Base-by-base conservation (phyloP, 53 echinoderm and acorn worm species). In the Stichopus horrens region DNA sequence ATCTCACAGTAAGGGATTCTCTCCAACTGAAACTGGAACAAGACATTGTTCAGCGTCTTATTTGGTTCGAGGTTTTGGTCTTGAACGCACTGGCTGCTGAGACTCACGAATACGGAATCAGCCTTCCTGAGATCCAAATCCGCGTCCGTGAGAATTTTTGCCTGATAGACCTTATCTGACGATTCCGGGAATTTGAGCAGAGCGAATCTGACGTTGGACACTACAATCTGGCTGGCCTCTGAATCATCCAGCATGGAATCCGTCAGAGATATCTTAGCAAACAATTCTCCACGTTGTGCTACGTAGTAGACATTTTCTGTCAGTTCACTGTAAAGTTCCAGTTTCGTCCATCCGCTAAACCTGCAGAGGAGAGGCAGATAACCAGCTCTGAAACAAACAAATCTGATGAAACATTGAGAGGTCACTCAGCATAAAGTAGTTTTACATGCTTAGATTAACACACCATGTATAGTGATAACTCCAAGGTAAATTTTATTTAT, bases 21-120 rank as follows among this genome's bases (percentile, higher is more conserved):
- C 86, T 95, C 77, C 73, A 95, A 71, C 89, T 94, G 98, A 82
- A 98, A 95, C 88, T 98, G 98, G 73, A 95, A 73, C 53, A 93
- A 75, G 13, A 95, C 86, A 4, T 89, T 76, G 76, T 4, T 53
- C 4, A 90, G 58, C 16, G 76, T n/a, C n/a, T n/a, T n/a, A n/a
- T n/a, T n/a, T n/a, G n/a, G n/a, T n/a, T n/a, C n/a, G n/a, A n/a
- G n/a, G n/a, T n/a, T n/a, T n/a, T n/a, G n/a, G n/a, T n/a, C n/a
- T n/a, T n/a, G n/a, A n/a, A n/a, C n/a, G n/a, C n/a, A n/a, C n/a
- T n/a, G n/a, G n/a, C n/a, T n/a, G n/a, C n/a, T n/a, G n/a, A n/a
- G n/a, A n/a, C n/a, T n/a, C n/a, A n/a, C n/a, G n/a, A n/a, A n/a
- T n/a, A n/a, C n/a, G n/a, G n/a, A n/a, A n/a, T n/a, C n/a, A 9